Base-by-base conservation (phyloP, 2,797 vertebrate species). In the Chiroxiphia lanceolata region DNA sequence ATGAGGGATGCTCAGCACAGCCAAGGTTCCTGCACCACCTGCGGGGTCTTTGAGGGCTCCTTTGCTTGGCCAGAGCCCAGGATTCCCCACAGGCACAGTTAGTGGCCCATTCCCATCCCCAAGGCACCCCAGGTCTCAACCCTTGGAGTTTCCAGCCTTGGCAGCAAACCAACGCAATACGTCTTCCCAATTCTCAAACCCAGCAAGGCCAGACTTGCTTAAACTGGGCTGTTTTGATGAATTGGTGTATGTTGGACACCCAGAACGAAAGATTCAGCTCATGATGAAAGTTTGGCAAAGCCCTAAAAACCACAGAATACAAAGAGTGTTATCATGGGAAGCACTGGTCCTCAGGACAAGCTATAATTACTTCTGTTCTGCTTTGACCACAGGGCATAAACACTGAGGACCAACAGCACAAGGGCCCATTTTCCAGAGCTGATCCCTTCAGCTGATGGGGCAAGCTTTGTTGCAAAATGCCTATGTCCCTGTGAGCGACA, bases 361-460 rank as follows among this genome's bases (percentile, higher is more conserved):
- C 45, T 81, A 17, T 64, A 68, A 91, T 92, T 89, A 82, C 31
- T 78, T 71, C 61, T 93, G 76, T 77, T 44, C 83, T 76, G 59
- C 90, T 90, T 67, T 0, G 0, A 89, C 69, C 65, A 59, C 12
- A 14, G 72, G 0, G 0, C 1, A 0, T 44, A 91, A 94, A 68
- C 45, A 53, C n/a, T 0, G 0, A 34, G 48, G 31, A 38, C 23
- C 1, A 6, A 63, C 0, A 0, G 67, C 50, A 60, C 26, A 50
- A 71, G 40, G 54, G 40, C n/a, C 0, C 2, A 4, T 48, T 84
- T 81, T 76, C 67, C 56, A 59, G 81, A 61, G 71, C 42, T 3
- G 11, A 42, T 59, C 0, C 0, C 50, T 87, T 31, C 0, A 0
- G 51, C n/a, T 33, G 34, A 60, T 22, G 70, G 56, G 59, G 29